phyloP scores from a whole-genome alignment of 1,140 invertebrate species.

The Myzus persicae region DNA sequence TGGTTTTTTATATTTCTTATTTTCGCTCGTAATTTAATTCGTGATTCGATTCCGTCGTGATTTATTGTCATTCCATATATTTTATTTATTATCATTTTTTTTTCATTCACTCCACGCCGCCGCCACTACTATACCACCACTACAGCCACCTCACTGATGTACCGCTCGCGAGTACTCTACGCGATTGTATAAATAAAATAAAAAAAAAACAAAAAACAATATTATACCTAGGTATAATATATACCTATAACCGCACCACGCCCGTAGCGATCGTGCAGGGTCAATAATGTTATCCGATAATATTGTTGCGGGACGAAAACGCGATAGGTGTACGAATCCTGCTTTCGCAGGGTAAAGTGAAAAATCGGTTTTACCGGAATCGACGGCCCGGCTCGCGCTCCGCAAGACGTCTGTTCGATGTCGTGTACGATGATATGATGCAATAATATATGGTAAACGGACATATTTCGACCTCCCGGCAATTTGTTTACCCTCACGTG shows the following conservation, averaged over 20 bases:
- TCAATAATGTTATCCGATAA: background rate
- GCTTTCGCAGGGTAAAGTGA: background rate
- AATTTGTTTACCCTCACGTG: too few species aligned
- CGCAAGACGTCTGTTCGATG: background rate
- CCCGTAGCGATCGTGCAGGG: background rate
- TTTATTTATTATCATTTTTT: slow-evolving; percentile 1
- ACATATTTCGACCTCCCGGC: too few species aligned
- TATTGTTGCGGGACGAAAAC: background rate
- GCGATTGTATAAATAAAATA: too few species aligned
- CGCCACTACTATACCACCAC: background rate
- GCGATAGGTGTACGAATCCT: background rate
- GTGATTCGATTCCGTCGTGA: slow-evolving; percentile 50
- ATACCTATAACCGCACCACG: background rate
- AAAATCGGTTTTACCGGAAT: slow-evolving; percentile 18
- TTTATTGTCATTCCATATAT: slow-evolving; percentile 44
- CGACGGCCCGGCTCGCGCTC: too few species aligned
- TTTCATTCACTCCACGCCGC: background rate
- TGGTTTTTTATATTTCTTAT: background rate
- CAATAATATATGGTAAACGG: too few species aligned
- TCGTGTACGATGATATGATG: too few species aligned
- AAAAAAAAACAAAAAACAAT: too few species aligned
- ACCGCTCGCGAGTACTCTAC: background rate
- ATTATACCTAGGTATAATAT: too few species aligned
- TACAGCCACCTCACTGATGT: too few species aligned
- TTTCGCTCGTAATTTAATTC: slow-evolving; percentile 47